These are phyloP conservation scores for Rhombomys opimus DNA, from an alignment of 2,113 vertebrate species.

Conservation along the genomic window DNA sequence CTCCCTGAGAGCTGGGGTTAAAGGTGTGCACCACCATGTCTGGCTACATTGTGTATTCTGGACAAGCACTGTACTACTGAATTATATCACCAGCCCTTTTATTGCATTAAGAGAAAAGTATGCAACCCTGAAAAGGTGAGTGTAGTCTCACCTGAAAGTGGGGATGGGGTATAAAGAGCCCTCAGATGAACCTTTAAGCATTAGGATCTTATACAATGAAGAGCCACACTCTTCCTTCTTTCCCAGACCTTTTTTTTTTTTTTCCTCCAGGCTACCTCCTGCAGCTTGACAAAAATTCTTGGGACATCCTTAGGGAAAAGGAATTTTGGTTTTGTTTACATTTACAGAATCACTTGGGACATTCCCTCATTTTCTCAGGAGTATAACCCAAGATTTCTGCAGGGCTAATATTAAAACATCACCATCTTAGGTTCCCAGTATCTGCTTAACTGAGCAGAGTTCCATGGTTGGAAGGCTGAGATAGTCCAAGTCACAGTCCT, in stretches of 20 bases:
- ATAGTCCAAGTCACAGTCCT: not conserved
- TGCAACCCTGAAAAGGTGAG: not conserved
- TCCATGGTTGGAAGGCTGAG: not conserved
- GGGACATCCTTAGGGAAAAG: not conserved
- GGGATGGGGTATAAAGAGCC: not conserved
- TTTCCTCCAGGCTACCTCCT: not conserved
- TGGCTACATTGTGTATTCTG: not conserved
- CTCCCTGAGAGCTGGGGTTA: too few species aligned
- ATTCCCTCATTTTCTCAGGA: slow-evolving; percentile 43
- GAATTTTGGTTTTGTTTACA: slow-evolving; percentile 34
- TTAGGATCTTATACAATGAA: not conserved
- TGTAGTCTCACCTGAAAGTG: not conserved
- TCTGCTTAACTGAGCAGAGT: not conserved
- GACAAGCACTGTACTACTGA: not conserved
- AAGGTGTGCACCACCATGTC: too few species aligned
- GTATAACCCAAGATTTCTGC: slow-evolving; percentile 26
- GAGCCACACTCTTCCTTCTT: not conserved
- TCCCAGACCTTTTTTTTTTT: not conserved
- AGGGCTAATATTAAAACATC: not conserved
- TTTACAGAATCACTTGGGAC: slow-evolving; percentile 47
- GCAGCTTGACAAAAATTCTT: slow-evolving; percentile 27
- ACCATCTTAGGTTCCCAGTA: not conserved
- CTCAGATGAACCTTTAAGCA: not conserved
- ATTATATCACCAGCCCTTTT: not conserved
- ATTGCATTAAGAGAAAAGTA: not conserved